Conservation (phyloP, 2,888 invertebrate species). For the Mycogona germanica region DNA sequence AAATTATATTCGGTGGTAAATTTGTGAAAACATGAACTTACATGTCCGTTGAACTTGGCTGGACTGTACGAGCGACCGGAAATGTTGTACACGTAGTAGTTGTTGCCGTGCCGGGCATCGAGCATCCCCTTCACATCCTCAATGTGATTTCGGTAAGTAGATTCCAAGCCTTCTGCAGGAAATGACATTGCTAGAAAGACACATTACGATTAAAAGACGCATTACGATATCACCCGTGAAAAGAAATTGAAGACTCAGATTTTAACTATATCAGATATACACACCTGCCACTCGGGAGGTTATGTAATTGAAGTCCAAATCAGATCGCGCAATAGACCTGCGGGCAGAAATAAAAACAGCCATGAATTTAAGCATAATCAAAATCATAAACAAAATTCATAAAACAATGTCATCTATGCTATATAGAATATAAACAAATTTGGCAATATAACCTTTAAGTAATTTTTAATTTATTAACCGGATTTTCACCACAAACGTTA, state of each 20-base stretch:
- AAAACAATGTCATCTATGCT: too few relatives aligned
- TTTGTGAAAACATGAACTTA: constrained; percentile 23
- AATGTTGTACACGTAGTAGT: constrained; percentile 73
- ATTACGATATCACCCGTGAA: too few relatives aligned
- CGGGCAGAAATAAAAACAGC: too few relatives aligned
- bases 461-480: too few relatives aligned
- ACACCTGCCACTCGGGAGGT: constrained; percentile 64
- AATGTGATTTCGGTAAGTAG: constrained; percentile 77
- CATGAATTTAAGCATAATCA: too few relatives aligned
- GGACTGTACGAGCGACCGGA: constrained; percentile 46
- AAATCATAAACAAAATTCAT: too few relatives aligned
- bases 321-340: constrained; percentile 70
- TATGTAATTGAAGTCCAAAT: constrained; percentile 83
- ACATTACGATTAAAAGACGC: not conserved
- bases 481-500: too few relatives aligned
- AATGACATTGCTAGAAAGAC: constrained; percentile 66
- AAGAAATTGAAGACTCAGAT: not conserved
- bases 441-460: too few relatives aligned
- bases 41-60: constrained; percentile 38
- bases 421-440: too few relatives aligned
- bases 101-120: constrained; percentile 51
- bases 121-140: constrained; percentile 77
- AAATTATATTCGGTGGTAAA: not conserved
- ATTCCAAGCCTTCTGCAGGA: constrained; percentile 86
- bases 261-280: not conserved